Percentiles rank a stretch among this genome's conserved stretches.
phyloP scores from a whole-genome alignment of 2,797 vertebrate species.

The Sylvia borin region DNA sequence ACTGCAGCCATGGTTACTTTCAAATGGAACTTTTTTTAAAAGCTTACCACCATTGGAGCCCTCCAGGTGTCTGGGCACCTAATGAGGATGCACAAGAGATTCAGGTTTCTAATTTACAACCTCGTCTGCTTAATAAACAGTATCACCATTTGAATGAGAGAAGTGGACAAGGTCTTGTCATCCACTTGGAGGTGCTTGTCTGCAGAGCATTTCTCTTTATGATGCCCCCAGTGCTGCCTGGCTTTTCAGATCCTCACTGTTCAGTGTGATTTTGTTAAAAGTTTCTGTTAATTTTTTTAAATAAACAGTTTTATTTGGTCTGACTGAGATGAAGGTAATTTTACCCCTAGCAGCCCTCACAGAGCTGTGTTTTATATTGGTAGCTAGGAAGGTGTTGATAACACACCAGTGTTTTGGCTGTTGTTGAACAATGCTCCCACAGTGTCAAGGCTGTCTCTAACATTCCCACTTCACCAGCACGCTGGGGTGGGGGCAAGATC shows the following conservation, averaged over 20 bases:
- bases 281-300: constrained; percentile 52
- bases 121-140: background rate
- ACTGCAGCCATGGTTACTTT: background rate
- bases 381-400: background rate
- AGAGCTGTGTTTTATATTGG: background rate
- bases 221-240: constrained; percentile 36
- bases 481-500: background rate
- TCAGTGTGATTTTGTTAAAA: constrained; percentile 17
- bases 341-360: background rate
- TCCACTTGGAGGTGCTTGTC: background rate
- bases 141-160: background rate
- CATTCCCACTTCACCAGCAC: background rate
- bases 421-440: background rate
- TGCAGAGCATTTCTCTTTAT: constrained; percentile 34
- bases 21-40: background rate
- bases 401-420: background rate
- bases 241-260: constrained; percentile 39
- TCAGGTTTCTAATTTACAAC: background rate
- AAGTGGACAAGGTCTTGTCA: background rate
- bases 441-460: background rate
- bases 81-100: background rate
- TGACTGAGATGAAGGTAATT: constrained; percentile 1
- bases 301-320: constrained; percentile 43
- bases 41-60: background rate
- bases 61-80: background rate